Conservation (phyloP, 37 sponge, comb jelly and placozoan species). For the Agelas oroides region DNA sequence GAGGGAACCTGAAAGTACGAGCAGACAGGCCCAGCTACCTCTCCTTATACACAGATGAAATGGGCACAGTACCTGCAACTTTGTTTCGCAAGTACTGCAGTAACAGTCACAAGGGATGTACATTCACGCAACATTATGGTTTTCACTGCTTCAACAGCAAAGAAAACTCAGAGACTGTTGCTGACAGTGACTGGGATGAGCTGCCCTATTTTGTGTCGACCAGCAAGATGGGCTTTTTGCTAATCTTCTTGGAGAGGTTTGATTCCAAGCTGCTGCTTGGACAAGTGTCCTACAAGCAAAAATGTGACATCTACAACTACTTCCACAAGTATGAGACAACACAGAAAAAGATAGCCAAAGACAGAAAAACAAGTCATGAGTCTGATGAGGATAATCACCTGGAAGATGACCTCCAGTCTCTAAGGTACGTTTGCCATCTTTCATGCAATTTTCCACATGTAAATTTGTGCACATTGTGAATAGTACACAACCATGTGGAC, state of each 20-base stretch:
- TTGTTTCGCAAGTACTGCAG: conserved; percentile 24
- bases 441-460: too few relatives aligned
- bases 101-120: conserved; percentile 5
- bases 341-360: background rate
- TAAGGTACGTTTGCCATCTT: too few relatives aligned
- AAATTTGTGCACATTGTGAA: too few relatives aligned
- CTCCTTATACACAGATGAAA: too few relatives aligned
- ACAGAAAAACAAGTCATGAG: too few relatives aligned
- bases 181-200: background rate
- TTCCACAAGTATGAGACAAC: background rate
- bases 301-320: conserved; percentile 27
- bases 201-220: conserved; percentile 6
- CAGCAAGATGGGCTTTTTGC: background rate
- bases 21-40: too few relatives aligned
- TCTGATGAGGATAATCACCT: too few relatives aligned
- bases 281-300: conserved; percentile 18
- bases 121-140: conserved; percentile 8
- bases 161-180: background rate
- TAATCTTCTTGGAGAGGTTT: background rate
- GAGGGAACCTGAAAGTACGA: too few relatives aligned
- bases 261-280: conserved; percentile 29
- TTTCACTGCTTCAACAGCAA: background rate
- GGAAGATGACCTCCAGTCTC: too few relatives aligned
- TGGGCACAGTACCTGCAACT: conserved; percentile 7
- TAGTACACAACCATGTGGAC: too few relatives aligned